Evolutionary conservation across 2,113 vertebrate genomes (phyloP).

Genomic region (Progne subis): DNA sequence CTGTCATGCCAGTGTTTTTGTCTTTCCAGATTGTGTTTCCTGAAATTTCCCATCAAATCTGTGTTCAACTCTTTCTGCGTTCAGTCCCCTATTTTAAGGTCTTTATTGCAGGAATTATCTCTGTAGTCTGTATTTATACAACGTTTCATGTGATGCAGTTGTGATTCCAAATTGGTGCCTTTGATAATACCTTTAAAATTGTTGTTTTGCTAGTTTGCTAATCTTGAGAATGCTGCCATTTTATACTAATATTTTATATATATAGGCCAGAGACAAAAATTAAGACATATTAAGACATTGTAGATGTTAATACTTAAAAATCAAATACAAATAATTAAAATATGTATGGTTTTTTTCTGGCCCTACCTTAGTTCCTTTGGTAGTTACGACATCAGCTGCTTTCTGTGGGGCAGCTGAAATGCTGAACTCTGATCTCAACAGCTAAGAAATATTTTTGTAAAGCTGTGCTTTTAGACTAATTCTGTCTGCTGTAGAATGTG

Average conservation of each 20-base stretch:
- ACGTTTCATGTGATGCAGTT: not conserved
- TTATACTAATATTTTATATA: not conserved
- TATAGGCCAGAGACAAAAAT: not conserved
- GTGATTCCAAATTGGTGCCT: not conserved
- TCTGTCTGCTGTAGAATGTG: not conserved
- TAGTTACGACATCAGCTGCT: not conserved
- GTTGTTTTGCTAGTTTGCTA: not conserved
- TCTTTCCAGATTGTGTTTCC: not conserved
- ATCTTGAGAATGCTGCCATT: not conserved
- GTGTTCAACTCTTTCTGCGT: not conserved
- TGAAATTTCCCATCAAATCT: not conserved
- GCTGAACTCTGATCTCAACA: not conserved
- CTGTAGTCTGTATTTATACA: not conserved
- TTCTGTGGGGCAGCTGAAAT: not conserved
- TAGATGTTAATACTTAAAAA: not conserved
- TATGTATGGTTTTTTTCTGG: not conserved
- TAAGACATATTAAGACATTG: not conserved
- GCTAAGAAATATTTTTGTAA: not conserved
- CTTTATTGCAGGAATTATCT: not conserved
- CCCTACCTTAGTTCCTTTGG: not conserved
- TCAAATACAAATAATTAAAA: not conserved
- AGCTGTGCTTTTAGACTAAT: slow-evolving; percentile 15
- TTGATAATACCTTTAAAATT: not conserved
- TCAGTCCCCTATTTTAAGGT: not conserved
- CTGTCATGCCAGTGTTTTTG: not conserved